Conservation (phyloP, 2,113 vertebrate genomes). For the Natator depressus region DNA sequence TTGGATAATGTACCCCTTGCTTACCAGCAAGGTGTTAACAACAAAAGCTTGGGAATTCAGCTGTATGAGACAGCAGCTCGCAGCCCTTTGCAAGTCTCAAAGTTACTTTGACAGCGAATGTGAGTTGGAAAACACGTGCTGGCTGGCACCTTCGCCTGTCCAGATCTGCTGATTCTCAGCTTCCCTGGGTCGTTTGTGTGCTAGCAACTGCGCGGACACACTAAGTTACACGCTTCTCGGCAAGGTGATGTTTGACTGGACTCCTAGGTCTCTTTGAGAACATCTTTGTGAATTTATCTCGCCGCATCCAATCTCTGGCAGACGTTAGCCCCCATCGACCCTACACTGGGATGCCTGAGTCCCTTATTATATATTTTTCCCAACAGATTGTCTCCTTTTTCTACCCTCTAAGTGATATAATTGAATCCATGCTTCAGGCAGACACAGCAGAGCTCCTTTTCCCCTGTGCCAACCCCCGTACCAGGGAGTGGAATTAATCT, state of each 20-base stretch:
- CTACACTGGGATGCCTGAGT: neutral
- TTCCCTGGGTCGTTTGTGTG: neutral
- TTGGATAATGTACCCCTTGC: neutral
- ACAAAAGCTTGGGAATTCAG: too few relatives aligned
- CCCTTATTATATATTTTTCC: neutral
- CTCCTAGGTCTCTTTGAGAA: neutral
- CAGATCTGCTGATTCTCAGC: neutral
- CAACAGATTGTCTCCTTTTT: slow-evolving; percentile 13
- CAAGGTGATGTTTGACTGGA: slow-evolving; percentile 12
- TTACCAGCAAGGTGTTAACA: too few relatives aligned
- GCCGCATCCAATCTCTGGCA: neutral
- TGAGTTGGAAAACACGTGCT: neutral
- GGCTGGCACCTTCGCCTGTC: neutral
- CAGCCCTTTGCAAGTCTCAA: neutral
- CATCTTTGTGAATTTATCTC: neutral
- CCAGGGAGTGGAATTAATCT: neutral
- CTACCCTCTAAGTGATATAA: neutral
- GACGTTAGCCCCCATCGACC: neutral
- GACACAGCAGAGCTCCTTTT: neutral
- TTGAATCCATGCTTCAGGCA: neutral
- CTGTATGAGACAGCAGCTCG: too few relatives aligned
- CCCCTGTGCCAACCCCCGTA: neutral
- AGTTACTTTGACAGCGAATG: neutral
- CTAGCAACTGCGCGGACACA: neutral
- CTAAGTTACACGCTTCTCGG: slow-evolving; percentile 2